phyloP scores from a whole-genome alignment of 2,797 vertebrate genomes.

The Leptoclinus maculatus region DNA sequence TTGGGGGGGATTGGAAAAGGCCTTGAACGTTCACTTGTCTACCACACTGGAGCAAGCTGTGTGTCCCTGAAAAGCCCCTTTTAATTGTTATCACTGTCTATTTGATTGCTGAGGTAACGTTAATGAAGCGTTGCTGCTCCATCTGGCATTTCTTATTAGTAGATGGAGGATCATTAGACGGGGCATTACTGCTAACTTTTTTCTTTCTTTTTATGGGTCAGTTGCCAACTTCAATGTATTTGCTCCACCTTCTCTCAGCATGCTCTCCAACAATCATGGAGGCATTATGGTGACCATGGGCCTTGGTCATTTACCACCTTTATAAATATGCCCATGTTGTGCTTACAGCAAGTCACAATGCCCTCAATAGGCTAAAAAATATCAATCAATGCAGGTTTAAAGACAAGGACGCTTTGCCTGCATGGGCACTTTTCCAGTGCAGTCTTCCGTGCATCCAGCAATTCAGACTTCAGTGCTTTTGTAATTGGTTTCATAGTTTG shows the following conservation, averaged over 20 bases:
- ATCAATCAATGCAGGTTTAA: background rate
- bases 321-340: background rate
- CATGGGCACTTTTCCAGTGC: background rate
- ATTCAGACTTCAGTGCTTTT: background rate
- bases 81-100: constrained; percentile 2
- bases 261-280: background rate
- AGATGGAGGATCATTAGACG: constrained; percentile 22
- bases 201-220: constrained; percentile 20
- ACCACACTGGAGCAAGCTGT: background rate
- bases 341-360: background rate
- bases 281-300: background rate
- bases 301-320: background rate
- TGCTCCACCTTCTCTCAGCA: background rate
- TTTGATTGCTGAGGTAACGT: background rate
- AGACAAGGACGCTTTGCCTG: background rate
- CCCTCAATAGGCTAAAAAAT: background rate
- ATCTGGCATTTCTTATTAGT: constrained; percentile 28
- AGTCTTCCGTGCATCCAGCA: background rate
- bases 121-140: constrained; percentile 35
- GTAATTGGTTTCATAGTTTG: background rate
- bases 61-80: background rate
- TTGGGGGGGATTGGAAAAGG: background rate
- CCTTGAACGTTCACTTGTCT: background rate
- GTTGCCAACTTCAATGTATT: constrained; percentile 28
- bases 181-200: background rate